Base-by-base conservation (phyloP, 2,113 vertebrate species). In the Meleagris gallopavo region DNA sequence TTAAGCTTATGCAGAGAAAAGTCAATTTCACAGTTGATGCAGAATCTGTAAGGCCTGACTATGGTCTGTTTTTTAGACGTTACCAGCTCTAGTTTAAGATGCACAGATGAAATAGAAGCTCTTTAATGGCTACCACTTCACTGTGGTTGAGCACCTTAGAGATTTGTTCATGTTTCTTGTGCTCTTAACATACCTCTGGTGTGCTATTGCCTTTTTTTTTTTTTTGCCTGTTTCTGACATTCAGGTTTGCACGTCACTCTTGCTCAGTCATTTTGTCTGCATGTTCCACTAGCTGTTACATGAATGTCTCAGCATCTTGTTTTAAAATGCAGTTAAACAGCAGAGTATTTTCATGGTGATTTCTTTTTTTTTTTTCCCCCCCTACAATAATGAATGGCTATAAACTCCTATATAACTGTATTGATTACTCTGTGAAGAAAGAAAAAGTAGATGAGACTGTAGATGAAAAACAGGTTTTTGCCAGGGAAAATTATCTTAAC, bases 401-500 rank as follows among this genome's bases (percentile, higher is more conserved):
- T 14, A 36, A 34, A 36, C 70, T 40, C 20, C 10, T 67, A 57
- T 5, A 12, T 69, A 15, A n/a, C 38, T 29, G 10, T 55, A 19
- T 61, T 45, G 4, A 6, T 84, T 64, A 30, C 41, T 45, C 69
- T 36, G 3, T 71, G 24, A 21, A 75, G 29, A 36, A 74, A 75
- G 48, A 50, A 57, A 21, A 43, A 55, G 38, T 69, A 50, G 55
- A 38, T 6, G 13, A 78, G 20, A 30, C 58, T 34, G 20, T 1
- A 67, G 30, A 54, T 17, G 0, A 0, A 22, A 36, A n/a, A n/a
- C 20, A 10, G 20, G 1, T 18, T 76, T 77, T 71, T 30, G 9
- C 11, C 54, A 25, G 40, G 25, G 17, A 38, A 67, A 62, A 40
- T 27, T 40, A 25, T 17, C 36, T 62, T 62, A 40, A 10, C 25